A percentile compares a stretch with the other conserved stretches of the same genome.
These are phyloP conservation scores for Glyptemys insculpta DNA, from an alignment of 2,797 vertebrate genomes.

Conservation along the genomic window DNA sequence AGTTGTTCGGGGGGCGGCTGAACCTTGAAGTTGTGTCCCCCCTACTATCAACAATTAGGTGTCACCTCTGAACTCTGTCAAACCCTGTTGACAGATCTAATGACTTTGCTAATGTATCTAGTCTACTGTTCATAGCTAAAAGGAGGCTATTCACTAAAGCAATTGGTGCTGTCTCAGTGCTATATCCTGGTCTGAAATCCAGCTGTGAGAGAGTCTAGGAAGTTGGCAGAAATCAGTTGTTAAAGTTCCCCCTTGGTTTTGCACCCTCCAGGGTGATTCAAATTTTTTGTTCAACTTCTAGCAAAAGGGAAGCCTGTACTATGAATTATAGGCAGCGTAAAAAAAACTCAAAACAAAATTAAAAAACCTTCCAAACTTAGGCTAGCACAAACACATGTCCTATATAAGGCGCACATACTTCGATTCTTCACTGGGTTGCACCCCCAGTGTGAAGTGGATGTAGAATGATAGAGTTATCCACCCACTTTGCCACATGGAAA, in stretches of 20 bases:
- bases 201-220: background rate
- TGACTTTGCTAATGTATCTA: too few relatives aligned
- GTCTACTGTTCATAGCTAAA: background rate
- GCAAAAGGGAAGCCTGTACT: background rate
- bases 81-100: background rate
- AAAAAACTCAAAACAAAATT: background rate
- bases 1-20: background rate
- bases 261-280: background rate
- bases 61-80: background rate
- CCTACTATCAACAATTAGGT: background rate
- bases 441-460: background rate
- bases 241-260: background rate
- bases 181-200: constrained; percentile 18
- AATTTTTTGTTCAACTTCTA: background rate
- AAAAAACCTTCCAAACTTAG: background rate
- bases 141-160: constrained; percentile 9
- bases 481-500: background rate
- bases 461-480: background rate
- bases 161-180: background rate
- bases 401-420: background rate
- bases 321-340: background rate
- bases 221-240: background rate
- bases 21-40: background rate
- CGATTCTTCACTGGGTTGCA: background rate
- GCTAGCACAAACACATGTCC: background rate